Evolutionary conservation across 2,113 vertebrate species (phyloP).

Genomic region (Puffinus mauretanicus): DNA sequence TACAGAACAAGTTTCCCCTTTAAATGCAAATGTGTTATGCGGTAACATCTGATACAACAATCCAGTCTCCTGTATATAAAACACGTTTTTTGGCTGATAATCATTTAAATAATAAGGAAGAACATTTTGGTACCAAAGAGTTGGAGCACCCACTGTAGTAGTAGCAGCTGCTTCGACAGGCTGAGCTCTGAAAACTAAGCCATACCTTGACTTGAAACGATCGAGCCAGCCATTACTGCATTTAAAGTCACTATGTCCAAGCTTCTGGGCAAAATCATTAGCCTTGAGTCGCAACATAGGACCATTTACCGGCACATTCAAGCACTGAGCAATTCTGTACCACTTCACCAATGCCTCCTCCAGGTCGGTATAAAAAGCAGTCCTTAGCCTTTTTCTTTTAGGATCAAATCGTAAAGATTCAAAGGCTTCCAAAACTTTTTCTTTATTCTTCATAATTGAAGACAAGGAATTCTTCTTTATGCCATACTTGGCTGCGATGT

Average conservation of each 20-base stretch:
- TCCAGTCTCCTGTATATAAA: slow-evolving; percentile 69
- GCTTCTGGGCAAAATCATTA: slow-evolving; percentile 75
- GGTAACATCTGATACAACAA: slow-evolving; percentile 74
- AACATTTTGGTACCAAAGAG: slow-evolving; percentile 53
- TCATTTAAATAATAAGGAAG: slow-evolving; percentile 66
- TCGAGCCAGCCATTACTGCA: slow-evolving; percentile 80
- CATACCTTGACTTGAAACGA: slow-evolving; percentile 77
- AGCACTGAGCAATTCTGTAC: slow-evolving; percentile 69
- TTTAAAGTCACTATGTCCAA: slow-evolving; percentile 75
- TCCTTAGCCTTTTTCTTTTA: slow-evolving; percentile 74
- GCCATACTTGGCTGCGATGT: slow-evolving; percentile 73
- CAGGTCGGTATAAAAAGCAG: slow-evolving; percentile 70
- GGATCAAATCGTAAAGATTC: slow-evolving; percentile 73
- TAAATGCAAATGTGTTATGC: slow-evolving; percentile 66
- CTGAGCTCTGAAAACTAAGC: slow-evolving; percentile 71
- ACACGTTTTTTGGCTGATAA: slow-evolving; percentile 64
- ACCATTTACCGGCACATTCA: slow-evolving; percentile 71
- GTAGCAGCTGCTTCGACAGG: slow-evolving; percentile 30
- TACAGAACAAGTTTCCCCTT: slow-evolving; percentile 70
- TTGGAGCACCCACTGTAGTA: not conserved
- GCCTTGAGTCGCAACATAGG: slow-evolving; percentile 73
- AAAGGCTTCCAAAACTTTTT: slow-evolving; percentile 75
- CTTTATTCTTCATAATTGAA: slow-evolving; percentile 78
- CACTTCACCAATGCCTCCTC: slow-evolving; percentile 74
- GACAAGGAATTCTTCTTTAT: slow-evolving; percentile 78